A percentile compares a stretch with the other conserved stretches of the same genome.
Conservation (phyloP, 2,797 vertebrate species). For the Graptemys geographica region DNA sequence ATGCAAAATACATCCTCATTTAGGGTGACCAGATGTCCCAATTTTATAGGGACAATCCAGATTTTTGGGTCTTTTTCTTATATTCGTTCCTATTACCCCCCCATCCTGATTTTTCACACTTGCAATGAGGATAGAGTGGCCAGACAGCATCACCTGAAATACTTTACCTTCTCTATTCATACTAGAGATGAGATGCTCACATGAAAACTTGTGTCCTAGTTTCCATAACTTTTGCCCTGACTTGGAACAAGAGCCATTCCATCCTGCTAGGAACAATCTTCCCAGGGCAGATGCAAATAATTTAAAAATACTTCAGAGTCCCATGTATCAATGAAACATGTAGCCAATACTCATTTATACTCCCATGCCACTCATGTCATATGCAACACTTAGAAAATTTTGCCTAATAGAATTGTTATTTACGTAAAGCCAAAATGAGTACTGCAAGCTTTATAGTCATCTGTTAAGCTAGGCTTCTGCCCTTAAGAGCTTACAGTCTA, state of each 20-base stretch:
- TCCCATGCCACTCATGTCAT: not conserved
- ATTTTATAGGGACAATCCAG: no score
- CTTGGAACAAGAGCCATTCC: not conserved
- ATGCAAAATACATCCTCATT: not conserved
- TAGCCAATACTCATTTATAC: conserved; percentile 12
- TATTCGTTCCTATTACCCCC: no score
- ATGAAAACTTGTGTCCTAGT: not conserved
- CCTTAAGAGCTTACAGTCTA: not conserved
- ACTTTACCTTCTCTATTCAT: not conserved
- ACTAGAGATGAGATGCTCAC: not conserved
- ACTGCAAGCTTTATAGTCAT: conserved; percentile 40
- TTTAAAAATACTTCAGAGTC: not conserved
- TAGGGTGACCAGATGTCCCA: no score
- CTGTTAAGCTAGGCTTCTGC: not conserved
- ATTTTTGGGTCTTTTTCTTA: no score
- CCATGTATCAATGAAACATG: not conserved
- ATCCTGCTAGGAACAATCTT: not conserved
- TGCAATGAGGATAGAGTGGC: no score
- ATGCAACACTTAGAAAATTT: not conserved
- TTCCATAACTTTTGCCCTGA: no score
- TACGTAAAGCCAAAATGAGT: conserved; percentile 19
- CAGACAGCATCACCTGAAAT: not conserved
- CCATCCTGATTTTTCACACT: no score
- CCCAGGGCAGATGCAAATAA: not conserved
- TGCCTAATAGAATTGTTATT: not conserved